phyloP scores from a whole-genome alignment of 2,797 vertebrate genomes.

The Craterocephalus amniculus region DNA sequence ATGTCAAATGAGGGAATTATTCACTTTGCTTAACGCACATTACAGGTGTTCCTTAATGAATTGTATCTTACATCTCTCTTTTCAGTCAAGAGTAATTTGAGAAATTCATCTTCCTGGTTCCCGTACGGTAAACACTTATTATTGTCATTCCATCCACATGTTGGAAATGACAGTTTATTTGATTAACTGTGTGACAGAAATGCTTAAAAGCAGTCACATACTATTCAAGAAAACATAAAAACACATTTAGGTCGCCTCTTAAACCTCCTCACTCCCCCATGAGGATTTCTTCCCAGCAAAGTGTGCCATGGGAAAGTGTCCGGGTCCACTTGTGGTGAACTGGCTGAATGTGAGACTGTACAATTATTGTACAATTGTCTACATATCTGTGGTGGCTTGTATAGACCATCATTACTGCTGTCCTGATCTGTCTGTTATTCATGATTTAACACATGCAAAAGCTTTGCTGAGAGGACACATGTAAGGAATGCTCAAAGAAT shows the following conservation, averaged over 20 bases:
- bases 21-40: constrained; percentile 1
- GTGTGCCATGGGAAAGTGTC: constrained; percentile 59
- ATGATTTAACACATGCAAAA: constrained; percentile 24
- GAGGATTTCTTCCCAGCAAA: constrained; percentile 26
- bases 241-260: constrained; percentile 10
- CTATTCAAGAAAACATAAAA: constrained; percentile 21
- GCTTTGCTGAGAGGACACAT: constrained; percentile 14
- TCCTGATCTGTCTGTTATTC: constrained; percentile 28
- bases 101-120: constrained; percentile 17
- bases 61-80: too few species aligned
- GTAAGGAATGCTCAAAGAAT: constrained; percentile 17
- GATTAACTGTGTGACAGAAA: constrained; percentile 26
- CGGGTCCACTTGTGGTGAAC: constrained; percentile 52
- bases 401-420: constrained; percentile 49
- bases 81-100: constrained; percentile 19
- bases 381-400: constrained; percentile 55
- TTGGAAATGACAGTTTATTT: constrained; percentile 10
- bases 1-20: background rate
- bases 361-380: constrained; percentile 48
- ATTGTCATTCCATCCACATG: constrained; percentile 26
- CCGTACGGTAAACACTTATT: constrained; percentile 18
- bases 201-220: constrained; percentile 28
- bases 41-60: constrained; percentile 8
- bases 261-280: background rate
- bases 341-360: constrained; percentile 48